Percentiles rank a stretch among this genome's conserved stretches.
These are phyloP conservation scores for Steromphala cineraria DNA, from an alignment of 2,888 invertebrate species.

Conservation along the genomic window DNA sequence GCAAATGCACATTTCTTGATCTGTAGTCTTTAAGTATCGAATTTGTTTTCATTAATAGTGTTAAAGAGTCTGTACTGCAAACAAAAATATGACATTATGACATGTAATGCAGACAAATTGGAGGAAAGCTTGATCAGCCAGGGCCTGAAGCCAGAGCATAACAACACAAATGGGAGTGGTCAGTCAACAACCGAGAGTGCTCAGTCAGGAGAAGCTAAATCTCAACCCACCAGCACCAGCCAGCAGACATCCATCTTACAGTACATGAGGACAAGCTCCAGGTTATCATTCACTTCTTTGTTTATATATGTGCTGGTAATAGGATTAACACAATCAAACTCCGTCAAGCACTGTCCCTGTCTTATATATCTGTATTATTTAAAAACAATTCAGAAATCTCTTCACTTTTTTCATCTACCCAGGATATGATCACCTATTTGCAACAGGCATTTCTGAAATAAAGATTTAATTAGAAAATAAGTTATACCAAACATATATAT, in stretches of 20 bases:
- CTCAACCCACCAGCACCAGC: not conserved
- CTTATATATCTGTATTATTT: too few relatives aligned
- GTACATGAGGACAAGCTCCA: constrained; percentile 59
- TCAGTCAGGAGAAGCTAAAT: not conserved
- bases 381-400: too few relatives aligned
- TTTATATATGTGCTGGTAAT: not conserved
- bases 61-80: not conserved
- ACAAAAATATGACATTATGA: too few relatives aligned
- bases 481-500: too few relatives aligned
- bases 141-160: constrained; percentile 5
- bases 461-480: too few relatives aligned
- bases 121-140: constrained; percentile 15
- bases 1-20: too few relatives aligned
- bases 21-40: constrained; percentile 9
- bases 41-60: not conserved
- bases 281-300: not conserved
- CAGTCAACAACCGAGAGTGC: not conserved
- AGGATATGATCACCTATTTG: too few relatives aligned
- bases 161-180: not conserved
- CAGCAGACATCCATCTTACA: constrained; percentile 64
- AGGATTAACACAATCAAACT: too few relatives aligned
- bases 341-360: too few relatives aligned
- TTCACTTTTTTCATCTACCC: too few relatives aligned
- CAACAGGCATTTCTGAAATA: too few relatives aligned
- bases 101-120: not conserved